Evolutionary conservation across 1,140 invertebrate genomes (phyloP).

Genomic region (Conus betulinus): DNA sequence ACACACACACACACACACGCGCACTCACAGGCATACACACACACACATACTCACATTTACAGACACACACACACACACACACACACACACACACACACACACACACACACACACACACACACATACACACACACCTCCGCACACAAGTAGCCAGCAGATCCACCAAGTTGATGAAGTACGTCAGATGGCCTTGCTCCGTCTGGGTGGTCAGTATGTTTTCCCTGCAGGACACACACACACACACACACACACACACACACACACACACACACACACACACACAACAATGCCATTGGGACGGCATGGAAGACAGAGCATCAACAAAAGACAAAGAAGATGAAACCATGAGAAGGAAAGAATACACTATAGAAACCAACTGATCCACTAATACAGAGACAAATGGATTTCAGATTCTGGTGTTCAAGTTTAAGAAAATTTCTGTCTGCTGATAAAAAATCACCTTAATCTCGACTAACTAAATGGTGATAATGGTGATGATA

Average conservation of each 20-base stretch:
- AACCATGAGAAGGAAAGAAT: no score
- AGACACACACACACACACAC: neutral
- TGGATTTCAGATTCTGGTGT: no score
- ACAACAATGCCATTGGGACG: neutral
- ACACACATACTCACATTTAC: neutral
- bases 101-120: no score
- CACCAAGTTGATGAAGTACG: constrained; percentile 71
- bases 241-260: neutral
- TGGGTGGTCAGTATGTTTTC: constrained; percentile 67
- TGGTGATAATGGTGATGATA: no score
- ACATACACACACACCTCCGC: constrained; percentile 65
- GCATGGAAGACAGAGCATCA: no score
- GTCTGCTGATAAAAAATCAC: no score
- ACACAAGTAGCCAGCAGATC: constrained; percentile 73
- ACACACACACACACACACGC: neutral
- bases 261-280: neutral
- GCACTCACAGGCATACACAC: neutral
- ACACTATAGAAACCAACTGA: no score
- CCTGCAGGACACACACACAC: constrained; percentile 42
- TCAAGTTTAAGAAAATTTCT: no score
- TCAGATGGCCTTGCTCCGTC: constrained; percentile 66
- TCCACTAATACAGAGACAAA: no score
- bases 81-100: no score
- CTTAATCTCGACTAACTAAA: no score
- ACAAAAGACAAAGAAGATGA: no score